Base-by-base conservation (phyloP, 1,140 invertebrate species). In the Pseudomyrmex gracilis region DNA sequence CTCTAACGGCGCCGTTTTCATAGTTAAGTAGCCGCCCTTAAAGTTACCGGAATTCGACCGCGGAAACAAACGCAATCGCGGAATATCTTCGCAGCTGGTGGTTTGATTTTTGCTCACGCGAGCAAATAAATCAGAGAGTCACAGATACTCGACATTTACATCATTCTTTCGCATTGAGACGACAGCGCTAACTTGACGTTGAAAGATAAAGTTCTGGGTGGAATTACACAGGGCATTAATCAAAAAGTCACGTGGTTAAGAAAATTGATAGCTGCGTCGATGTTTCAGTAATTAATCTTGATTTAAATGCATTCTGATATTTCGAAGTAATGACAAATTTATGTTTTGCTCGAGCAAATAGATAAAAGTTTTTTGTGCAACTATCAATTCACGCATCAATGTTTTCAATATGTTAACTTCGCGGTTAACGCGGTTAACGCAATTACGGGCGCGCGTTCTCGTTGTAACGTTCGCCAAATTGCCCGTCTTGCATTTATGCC, bases 1-100 rank as follows among this genome's bases (percentile, higher is more conserved):
- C 58, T 82, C 47, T 63, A 83, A 77, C 58, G 73, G 20, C 61
- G 43, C 43, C 77, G 77, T 73, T 85, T 82, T 85, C 83, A 85
- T 82, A 85, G 76, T 49, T 82, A 85, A 85, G 77, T 82, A 85
- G 67, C 58, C 77, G 67, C 13, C 22, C 61, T 53, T 43, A 43
- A 20, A 58, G 51, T 82, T 61, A 22, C 24, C 67, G 47, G n/a
- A 47, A 17, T 53, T 45, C 43, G 8, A 63, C 78, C 57, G 78
- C 78, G 70, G 78, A 82, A 71, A 80, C 66, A 64, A 55, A 64
- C 51, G 76, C 70, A 80, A 80, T 20, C 76, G 66, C 53, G 53
- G 34, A 53, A 78, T 51, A 13, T 47, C 34, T 49, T 10, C 49
- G 49, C 74, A 77, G 61, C 64, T 57, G 74, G 63, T 34, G 34